Percentiles rank a stretch among this genome's conserved stretches.
These are phyloP conservation scores for Tetrapedia diversipes DNA, from an alignment of 2,888 invertebrate genomes.

Conservation along the genomic window DNA sequence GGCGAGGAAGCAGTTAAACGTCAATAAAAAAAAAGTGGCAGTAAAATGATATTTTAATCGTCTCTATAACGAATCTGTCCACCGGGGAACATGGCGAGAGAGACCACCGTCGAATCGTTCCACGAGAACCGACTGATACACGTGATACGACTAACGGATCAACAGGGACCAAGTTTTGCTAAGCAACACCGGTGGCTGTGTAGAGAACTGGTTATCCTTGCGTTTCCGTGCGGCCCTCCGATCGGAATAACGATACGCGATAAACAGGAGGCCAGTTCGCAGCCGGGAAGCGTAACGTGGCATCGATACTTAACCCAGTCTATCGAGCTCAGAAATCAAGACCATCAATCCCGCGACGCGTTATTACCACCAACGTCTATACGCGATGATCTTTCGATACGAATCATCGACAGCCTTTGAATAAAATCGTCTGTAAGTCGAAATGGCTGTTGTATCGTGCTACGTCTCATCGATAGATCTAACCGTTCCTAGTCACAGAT, in stretches of 20 bases:
- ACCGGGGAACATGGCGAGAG: no score
- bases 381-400: constrained; percentile 1
- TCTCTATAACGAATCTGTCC: no score
- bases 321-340: constrained; percentile 60
- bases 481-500: no score
- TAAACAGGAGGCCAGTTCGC: constrained; percentile 54
- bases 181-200: constrained; percentile 50
- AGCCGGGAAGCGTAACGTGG: constrained; percentile 51
- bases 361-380: constrained; percentile 30
- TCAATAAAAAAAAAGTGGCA: no score
- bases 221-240: constrained; percentile 56
- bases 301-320: constrained; percentile 62
- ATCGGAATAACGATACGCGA: constrained; percentile 63
- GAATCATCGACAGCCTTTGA: neutral
- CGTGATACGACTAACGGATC: neutral
- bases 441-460: no score
- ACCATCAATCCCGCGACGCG: constrained; percentile 39
- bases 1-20: constrained; percentile 2
- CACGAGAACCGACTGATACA: neutral
- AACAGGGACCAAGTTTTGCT: constrained; percentile 1
- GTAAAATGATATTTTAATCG: neutral
- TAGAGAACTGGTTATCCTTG: constrained; percentile 64
- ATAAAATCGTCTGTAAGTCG: neutral
- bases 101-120: neutral
- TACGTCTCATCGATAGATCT: no score